phyloP scores from a whole-genome alignment of 1,140 invertebrate genomes.

The Pogonognathellus flavescens region DNA sequence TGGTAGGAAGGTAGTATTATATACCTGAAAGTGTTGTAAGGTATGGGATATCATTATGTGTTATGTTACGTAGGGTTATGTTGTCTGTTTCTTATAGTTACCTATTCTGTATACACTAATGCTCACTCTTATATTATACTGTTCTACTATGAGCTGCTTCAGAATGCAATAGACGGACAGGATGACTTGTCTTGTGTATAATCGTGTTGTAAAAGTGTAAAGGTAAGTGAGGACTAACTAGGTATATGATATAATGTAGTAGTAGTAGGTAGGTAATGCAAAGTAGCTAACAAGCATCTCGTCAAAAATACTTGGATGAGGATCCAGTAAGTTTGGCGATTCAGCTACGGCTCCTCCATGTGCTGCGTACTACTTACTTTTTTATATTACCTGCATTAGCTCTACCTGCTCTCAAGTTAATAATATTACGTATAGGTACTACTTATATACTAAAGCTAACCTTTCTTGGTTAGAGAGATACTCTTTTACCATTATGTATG shows the following conservation, averaged over 20 bases:
- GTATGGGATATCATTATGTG: too few relatives aligned
- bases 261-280: too few relatives aligned
- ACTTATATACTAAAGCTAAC: neutral
- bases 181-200: neutral
- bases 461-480: too few relatives aligned
- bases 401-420: neutral
- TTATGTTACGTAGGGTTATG: neutral
- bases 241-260: constrained; percentile 19
- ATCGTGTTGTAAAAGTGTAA: neutral
- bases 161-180: neutral
- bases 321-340: constrained; percentile 23
- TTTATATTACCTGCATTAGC: neutral
- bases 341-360: neutral
- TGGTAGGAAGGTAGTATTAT: too few relatives aligned
- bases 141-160: too few relatives aligned
- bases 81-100: neutral
- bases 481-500: too few relatives aligned
- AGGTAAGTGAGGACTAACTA: neutral
- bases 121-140: too few relatives aligned
- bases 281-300: constrained; percentile 61
- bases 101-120: neutral
- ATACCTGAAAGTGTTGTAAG: too few relatives aligned
- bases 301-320: constrained; percentile 45
- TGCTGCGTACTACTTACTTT: neutral
- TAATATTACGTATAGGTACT: neutral